Conservation (phyloP, 2,113 vertebrate genomes). For the Limanda limanda region DNA sequence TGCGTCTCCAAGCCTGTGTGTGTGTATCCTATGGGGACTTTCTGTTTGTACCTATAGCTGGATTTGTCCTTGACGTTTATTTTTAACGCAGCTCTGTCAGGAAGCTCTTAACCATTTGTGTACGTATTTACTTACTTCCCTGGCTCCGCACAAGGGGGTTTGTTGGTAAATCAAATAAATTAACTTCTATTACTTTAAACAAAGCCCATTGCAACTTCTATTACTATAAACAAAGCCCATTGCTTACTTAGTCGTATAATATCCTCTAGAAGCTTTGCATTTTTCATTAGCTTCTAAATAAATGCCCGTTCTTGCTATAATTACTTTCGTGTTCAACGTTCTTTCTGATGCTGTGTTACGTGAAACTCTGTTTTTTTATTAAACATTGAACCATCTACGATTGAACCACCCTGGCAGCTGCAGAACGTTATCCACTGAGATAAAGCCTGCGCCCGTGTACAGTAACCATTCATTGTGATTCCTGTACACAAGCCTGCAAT, state of each 20-base stretch:
- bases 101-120: neutral
- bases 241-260: neutral
- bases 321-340: neutral
- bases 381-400: neutral
- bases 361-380: no score
- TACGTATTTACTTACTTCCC: neutral
- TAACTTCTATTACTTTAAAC: no score
- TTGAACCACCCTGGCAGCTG: slow-evolving; percentile 10
- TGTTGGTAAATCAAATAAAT: neutral
- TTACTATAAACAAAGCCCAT: neutral
- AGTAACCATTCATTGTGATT: neutral
- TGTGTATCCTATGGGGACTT: neutral
- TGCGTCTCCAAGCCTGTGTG: slow-evolving; percentile 5
- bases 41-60: neutral
- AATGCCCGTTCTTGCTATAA: neutral
- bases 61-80: neutral
- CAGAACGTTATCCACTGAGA: neutral
- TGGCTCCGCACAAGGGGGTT: neutral
- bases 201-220: neutral
- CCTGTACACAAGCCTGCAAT: neutral
- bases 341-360: no score
- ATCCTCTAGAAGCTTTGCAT: neutral
- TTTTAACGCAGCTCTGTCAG: neutral
- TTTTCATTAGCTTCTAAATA: neutral
- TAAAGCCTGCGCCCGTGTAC: neutral